phyloP scores from a whole-genome alignment of 2,797 vertebrate genomes.

The Tenualosa thibaudeaui region DNA sequence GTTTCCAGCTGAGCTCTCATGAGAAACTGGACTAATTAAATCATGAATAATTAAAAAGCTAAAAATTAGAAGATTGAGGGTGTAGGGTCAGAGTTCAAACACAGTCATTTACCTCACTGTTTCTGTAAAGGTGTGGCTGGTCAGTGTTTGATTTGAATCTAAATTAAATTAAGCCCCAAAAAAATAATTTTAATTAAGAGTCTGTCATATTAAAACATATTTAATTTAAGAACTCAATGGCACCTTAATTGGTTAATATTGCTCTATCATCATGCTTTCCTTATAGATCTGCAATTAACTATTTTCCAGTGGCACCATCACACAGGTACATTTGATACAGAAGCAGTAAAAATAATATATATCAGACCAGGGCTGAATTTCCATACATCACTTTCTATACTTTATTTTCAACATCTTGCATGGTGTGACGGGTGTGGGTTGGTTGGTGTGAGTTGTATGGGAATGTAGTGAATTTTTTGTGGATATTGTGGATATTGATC shows the following conservation, averaged over 20 bases:
- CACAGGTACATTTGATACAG: neutral
- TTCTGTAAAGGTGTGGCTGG: neutral
- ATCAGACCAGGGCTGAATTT: too few relatives aligned
- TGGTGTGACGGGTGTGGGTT: neutral
- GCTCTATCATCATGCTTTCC: too few relatives aligned
- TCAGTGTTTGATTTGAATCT: neutral
- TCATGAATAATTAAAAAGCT: neutral
- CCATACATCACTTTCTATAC: too few relatives aligned
- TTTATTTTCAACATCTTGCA: too few relatives aligned
- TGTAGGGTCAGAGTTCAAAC: neutral
- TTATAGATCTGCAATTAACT: neutral
- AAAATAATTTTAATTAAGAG: neutral
- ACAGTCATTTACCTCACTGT: neutral
- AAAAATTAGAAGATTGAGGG: neutral
- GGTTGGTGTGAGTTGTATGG: neutral
- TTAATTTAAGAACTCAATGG: too few relatives aligned
- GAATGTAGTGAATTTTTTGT: neutral
- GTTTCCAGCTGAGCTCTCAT: neutral
- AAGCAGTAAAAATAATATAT: neutral
- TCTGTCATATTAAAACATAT: neutral
- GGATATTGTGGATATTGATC: neutral
- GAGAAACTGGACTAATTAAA: slow-evolving; percentile 11
- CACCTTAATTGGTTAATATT: too few relatives aligned
- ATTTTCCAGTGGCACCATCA: neutral
- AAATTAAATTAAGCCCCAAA: neutral